Evolutionary conservation across 53 echinoderm and acorn worm species (phyloP), one percentile per base, ranked within the genome.

Genomic region (Holothuria leucospilota): DNA sequence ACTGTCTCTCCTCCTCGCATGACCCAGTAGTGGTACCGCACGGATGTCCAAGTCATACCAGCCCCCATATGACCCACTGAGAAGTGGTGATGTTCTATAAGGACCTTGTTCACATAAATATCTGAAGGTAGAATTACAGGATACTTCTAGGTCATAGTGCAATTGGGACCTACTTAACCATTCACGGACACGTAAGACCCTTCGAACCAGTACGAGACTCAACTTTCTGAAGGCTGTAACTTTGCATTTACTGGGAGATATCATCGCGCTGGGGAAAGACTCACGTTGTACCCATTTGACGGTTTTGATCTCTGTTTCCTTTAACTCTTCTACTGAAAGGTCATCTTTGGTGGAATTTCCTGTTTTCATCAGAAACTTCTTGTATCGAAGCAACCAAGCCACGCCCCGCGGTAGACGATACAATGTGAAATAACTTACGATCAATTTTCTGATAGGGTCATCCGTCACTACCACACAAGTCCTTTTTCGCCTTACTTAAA

Each of bases 181-280:
- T 8, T 88, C 93, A 15, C 90, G 90, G 23, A 93, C 90, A 23
- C 88, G 81, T 24, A 87, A 59, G 12, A 93, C 53, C 29, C 93
- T 90, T 27, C 91, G 68, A 6, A 71, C 62, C 10, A 71, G 8
- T 0, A 91, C 34, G 8, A 91, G 90, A 46, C 85, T 85, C n/a
- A n/a, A n/a, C n/a, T n/a, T n/a, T n/a, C n/a, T n/a, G n/a, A n/a
- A n/a, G n/a, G n/a, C n/a, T n/a, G n/a, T 24, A 93, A 56, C 34
- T 87, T 28, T 79, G 59, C 79, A 79, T 24, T 41, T 38, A 51
- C n/a, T 30, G 8, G 6, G 70, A 30, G 9, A 0, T 56, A 0
- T 1, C 14, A 73, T 59, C n/a, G 23, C 78, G 8, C 24, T 9
- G 20, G 68, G 59, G 39, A 80, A 80, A 0, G 68, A 7, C 59